Evolutionary conservation across 2,797 vertebrate species (phyloP).

Genomic region (Crotalus adamanteus): DNA sequence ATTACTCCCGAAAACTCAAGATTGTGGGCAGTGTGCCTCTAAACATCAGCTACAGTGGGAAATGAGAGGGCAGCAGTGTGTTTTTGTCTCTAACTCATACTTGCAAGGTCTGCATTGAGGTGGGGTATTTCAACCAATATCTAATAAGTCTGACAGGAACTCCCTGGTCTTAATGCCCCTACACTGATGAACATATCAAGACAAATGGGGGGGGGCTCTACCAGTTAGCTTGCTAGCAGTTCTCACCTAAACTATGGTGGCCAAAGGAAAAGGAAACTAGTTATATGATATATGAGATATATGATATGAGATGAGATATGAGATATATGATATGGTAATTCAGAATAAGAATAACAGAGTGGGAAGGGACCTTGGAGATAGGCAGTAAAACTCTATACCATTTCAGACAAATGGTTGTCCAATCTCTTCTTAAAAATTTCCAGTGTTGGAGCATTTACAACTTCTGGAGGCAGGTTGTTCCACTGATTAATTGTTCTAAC

Average conservation of each 20-base stretch:
- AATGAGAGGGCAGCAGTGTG: background rate
- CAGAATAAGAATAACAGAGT: background rate
- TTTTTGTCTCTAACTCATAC: background rate
- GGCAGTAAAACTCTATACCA: background rate
- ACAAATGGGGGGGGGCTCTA: background rate
- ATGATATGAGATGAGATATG: background rate
- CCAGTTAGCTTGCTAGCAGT: constrained; percentile 8
- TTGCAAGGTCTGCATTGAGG: background rate
- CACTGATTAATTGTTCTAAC: background rate
- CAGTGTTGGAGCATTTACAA: background rate
- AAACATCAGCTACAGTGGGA: background rate
- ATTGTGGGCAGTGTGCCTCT: background rate
- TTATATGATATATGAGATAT: background rate
- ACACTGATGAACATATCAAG: background rate
- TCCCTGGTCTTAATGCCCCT: background rate
- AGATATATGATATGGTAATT: background rate
- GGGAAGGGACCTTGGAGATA: background rate
- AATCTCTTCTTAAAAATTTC: background rate
- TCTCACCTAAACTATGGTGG: background rate
- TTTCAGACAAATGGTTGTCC: background rate
- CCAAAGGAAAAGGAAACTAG: background rate
- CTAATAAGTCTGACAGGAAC: background rate
- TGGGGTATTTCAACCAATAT: background rate
- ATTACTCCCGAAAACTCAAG: background rate
- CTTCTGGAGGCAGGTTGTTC: background rate